Conservation (phyloP, 2,113 vertebrate species). For the Cololabis saira region DNA sequence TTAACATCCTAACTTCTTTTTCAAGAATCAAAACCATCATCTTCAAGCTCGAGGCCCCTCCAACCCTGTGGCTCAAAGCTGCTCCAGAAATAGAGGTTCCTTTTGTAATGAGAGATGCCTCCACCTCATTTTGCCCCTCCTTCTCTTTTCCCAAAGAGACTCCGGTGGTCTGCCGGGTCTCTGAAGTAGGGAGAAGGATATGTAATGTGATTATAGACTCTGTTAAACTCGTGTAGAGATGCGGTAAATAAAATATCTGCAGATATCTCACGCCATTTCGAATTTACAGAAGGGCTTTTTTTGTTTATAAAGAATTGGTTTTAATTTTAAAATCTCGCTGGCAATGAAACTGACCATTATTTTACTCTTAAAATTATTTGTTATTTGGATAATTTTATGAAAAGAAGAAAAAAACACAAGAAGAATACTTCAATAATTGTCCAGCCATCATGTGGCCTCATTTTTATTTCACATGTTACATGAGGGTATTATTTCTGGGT, state of each 20-base stretch:
- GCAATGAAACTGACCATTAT: neutral
- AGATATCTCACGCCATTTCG: conserved; percentile 14
- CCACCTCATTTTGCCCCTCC: conserved; percentile 32
- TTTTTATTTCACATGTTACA: neutral
- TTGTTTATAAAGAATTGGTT: neutral
- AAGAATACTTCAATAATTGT: too few species aligned
- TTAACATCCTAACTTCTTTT: conserved; percentile 24
- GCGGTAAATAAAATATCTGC: conserved; percentile 34
- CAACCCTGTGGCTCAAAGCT: conserved; percentile 56
- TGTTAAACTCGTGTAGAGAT: conserved; percentile 32
- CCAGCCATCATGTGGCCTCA: too few species aligned
- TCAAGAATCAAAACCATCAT: conserved; percentile 53
- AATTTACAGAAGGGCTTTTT: conserved; percentile 1
- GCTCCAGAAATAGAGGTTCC: conserved; percentile 76
- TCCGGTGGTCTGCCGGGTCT: conserved; percentile 41
- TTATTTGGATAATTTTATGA: too few species aligned
- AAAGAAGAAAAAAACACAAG: too few species aligned
- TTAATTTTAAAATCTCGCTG: neutral
- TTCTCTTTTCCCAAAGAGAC: conserved; percentile 31
- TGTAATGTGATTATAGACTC: conserved; percentile 53
- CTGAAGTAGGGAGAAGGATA: conserved; percentile 50
- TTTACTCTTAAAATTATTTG: neutral
- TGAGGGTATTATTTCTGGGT: conserved; percentile 8
- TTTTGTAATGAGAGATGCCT: conserved; percentile 70
- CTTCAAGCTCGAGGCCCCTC: conserved; percentile 24